These are phyloP conservation scores for Coregonus ussuriensis DNA, from an alignment of 2,797 vertebrate species.

Conservation along the genomic window DNA sequence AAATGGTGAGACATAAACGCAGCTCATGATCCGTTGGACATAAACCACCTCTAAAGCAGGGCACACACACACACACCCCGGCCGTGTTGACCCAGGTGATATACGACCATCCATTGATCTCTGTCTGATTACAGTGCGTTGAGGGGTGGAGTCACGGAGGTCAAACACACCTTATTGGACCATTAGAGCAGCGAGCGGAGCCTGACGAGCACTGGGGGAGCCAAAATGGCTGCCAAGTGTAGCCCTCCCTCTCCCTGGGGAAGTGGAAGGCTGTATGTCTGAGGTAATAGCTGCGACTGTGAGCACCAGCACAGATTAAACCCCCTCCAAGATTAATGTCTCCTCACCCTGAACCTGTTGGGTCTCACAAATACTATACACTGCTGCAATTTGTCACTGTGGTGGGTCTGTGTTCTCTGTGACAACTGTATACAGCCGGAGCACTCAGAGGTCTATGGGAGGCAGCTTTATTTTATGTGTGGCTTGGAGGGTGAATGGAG, in stretches of 20 bases:
- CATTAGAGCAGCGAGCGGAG: conserved; percentile 9
- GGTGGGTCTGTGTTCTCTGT: neutral
- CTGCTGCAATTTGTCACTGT: conserved; percentile 6
- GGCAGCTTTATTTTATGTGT: neutral
- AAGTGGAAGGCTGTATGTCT: neutral
- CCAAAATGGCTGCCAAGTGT: neutral
- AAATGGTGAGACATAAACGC: conserved; percentile 13
- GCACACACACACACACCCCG: conserved; percentile 1
- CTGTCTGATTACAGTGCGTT: neutral
- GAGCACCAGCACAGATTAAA: conserved; percentile 13
- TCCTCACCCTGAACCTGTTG: neutral
- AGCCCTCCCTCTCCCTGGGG: neutral
- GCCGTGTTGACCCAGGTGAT: neutral
- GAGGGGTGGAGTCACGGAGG: conserved; percentile 6
- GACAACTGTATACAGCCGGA: neutral
- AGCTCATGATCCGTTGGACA: neutral
- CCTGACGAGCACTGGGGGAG: neutral
- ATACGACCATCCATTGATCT: conserved; percentile 19
- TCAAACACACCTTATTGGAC: conserved; percentile 24
- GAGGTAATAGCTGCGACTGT: neutral
- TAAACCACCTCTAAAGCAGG: neutral
- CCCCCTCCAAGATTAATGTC: conserved; percentile 14
- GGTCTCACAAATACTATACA: neutral
- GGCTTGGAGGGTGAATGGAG: neutral
- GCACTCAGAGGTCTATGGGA: neutral